Evolutionary conservation across 2,113 vertebrate genomes (phyloP).

Genomic region (Elachura formosa): DNA sequence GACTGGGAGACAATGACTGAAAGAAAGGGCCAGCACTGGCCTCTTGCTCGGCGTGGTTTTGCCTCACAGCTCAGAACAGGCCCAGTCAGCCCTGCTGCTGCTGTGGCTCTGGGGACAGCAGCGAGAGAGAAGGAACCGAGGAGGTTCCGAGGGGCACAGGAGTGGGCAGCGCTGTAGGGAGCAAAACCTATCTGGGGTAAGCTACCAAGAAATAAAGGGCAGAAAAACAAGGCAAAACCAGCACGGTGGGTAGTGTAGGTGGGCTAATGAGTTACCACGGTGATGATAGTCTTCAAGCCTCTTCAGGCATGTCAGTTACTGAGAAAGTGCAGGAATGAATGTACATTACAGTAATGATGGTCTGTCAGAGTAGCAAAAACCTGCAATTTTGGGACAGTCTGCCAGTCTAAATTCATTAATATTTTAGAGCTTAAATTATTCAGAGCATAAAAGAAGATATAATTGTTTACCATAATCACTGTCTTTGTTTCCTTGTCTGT

Average conservation of each 20-base stretch:
- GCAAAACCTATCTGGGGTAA: neutral
- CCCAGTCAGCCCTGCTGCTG: neutral
- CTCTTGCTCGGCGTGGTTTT: neutral
- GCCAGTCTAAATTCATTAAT: neutral
- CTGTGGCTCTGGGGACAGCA: neutral
- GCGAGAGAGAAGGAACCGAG: accelerated
- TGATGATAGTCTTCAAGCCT: neutral
- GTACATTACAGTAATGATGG: neutral
- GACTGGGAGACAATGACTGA: neutral
- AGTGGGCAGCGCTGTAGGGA: neutral
- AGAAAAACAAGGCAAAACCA: neutral
- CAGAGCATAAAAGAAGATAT: neutral
- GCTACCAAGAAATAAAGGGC: neutral
- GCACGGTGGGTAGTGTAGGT: neutral
- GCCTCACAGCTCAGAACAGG: neutral
- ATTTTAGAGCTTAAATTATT: neutral
- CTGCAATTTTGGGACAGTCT: neutral
- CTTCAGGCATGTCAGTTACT: neutral
- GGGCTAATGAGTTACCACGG: neutral
- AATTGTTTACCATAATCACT: neutral
- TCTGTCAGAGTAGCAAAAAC: neutral
- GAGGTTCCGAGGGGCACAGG: neutral
- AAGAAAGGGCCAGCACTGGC: neutral
- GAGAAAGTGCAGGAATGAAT: neutral
- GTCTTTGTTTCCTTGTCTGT: neutral